These are phyloP conservation scores for Hylaeus anthracinus DNA, from an alignment of 1,140 invertebrate genomes.

Conservation along the genomic window DNA sequence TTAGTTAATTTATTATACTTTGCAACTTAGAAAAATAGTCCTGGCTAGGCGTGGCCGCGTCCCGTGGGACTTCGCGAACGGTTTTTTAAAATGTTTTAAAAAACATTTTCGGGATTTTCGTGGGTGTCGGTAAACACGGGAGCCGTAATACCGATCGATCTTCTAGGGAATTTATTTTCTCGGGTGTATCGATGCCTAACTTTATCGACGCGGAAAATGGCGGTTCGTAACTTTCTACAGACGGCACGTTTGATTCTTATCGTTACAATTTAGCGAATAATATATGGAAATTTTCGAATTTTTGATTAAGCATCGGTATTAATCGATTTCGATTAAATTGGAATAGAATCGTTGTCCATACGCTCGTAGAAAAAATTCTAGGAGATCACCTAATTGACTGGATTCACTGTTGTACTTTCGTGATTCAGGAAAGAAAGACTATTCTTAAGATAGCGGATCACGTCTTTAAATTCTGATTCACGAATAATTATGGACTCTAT, in stretches of 20 bases:
- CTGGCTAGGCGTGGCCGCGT: constrained; percentile 74
- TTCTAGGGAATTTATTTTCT: neutral
- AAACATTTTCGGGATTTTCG: neutral
- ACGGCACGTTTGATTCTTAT: constrained; percentile 2
- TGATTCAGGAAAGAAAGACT: neutral
- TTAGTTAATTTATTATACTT: constrained; percentile 79
- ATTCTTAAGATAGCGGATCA: neutral
- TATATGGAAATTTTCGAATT: neutral
- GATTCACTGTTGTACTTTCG: constrained; percentile 4
- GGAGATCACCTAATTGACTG: constrained; percentile 57
- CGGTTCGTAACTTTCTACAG: too few species aligned
- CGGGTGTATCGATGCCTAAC: neutral
- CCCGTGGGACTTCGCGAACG: constrained; percentile 62
- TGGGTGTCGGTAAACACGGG: neutral
- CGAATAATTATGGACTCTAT: constrained; percentile 12
- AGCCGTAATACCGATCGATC: neutral
- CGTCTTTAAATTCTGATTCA: constrained; percentile 4
- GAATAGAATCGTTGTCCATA: neutral
- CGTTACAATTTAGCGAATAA: neutral
- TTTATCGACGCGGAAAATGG: neutral
- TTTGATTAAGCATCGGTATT: constrained; percentile 1
- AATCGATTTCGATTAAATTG: neutral
- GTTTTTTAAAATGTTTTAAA: neutral
- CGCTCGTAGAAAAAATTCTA: constrained; percentile 6
- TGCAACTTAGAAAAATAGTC: constrained; percentile 81